Evolutionary conservation across 2,797 vertebrate species (phyloP).

Genomic region (Amazona ochrocephala): DNA sequence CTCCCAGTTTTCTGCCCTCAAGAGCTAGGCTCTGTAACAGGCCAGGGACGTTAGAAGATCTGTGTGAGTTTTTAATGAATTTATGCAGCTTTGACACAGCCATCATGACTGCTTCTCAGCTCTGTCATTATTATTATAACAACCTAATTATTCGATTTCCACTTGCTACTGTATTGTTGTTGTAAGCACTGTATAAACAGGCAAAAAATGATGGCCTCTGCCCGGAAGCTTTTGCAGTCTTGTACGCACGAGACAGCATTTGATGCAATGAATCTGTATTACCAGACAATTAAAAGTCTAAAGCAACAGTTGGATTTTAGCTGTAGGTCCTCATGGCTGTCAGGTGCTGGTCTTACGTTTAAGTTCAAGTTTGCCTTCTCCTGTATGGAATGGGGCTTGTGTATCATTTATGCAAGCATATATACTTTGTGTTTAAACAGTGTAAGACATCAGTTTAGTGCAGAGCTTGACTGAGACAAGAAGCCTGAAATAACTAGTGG

Average conservation of each 20-base stretch:
- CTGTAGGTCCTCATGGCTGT: not conserved
- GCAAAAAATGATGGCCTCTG: not conserved
- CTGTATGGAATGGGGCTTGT: not conserved
- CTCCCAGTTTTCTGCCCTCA: not conserved
- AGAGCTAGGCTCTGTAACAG: not conserved
- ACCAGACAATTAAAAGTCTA: not conserved
- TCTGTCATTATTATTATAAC: constrained; percentile 1
- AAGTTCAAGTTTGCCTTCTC: not conserved
- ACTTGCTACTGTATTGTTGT: not conserved
- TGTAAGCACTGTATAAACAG: not conserved
- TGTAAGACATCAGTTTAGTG: not conserved
- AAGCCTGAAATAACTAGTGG: not conserved
- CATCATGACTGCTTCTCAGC: constrained; percentile 7
- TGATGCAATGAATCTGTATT: not conserved
- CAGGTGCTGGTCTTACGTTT: not conserved
- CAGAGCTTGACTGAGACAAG: not conserved
- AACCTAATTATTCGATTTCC: constrained; percentile 44
- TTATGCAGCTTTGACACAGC: constrained; percentile 7
- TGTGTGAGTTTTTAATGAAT: not conserved
- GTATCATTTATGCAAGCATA: not conserved
- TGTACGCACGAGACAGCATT: not conserved
- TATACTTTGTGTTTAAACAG: not conserved
- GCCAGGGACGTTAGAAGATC: constrained; percentile 9
- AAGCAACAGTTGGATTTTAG: not conserved
- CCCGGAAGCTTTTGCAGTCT: not conserved